Conservation (phyloP, 2,888 invertebrate genomes). For the Griposia aprilina region DNA sequence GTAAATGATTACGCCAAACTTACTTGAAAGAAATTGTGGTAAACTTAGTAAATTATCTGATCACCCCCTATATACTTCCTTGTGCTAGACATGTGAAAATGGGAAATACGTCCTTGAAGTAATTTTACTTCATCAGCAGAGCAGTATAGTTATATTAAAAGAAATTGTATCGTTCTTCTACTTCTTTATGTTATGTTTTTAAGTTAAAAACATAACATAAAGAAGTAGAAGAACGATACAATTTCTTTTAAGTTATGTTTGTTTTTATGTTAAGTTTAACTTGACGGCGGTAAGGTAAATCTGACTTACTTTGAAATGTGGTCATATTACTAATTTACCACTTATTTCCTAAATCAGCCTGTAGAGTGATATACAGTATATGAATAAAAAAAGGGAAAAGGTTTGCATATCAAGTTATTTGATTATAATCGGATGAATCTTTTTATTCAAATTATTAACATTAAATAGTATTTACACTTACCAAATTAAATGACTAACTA, state of each 20-base stretch:
- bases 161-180: background rate
- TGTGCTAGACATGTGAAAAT: conserved; percentile 3
- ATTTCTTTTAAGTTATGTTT: too few species aligned
- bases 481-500: too few species aligned
- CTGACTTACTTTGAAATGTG: background rate
- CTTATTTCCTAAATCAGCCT: background rate
- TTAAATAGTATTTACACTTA: too few species aligned
- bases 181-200: background rate
- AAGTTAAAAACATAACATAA: background rate
- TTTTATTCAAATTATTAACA: too few species aligned
- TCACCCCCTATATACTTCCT: too few species aligned
- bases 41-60: background rate
- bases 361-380: background rate
- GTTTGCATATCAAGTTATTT: background rate
- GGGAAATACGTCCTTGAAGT: conserved; percentile 1
- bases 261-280: too few species aligned
- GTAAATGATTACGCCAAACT: background rate
- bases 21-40: conserved; percentile 3
- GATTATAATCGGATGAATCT: background rate
- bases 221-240: too few species aligned
- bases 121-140: background rate
- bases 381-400: background rate
- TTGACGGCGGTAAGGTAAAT: conserved; percentile 4
- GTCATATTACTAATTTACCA: background rate
- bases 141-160: background rate